These are phyloP conservation scores for Cherax quadricarinatus DNA, from an alignment of 1,140 invertebrate genomes.

Conservation along the genomic window DNA sequence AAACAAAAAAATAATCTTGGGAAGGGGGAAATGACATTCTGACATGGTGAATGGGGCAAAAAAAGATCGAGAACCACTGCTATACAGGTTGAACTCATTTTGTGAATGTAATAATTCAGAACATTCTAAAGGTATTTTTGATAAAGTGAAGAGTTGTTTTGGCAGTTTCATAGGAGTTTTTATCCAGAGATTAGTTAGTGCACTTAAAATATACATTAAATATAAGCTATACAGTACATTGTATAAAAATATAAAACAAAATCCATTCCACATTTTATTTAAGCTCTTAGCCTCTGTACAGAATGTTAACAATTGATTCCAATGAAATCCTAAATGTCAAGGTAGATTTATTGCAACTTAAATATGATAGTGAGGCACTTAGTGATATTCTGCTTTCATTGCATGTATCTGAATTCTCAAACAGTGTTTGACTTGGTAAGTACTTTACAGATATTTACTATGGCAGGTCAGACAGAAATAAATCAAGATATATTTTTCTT, in stretches of 20 bases:
- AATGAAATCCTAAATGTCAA: constrained; percentile 3
- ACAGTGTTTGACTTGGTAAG: constrained; percentile 39
- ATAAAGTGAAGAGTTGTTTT: too few relatives aligned
- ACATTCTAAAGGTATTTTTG: too few relatives aligned
- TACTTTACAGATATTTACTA: constrained; percentile 25
- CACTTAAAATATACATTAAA: too few relatives aligned
- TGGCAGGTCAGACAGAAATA: neutral
- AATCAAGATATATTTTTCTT: neutral
- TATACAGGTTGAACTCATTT: too few relatives aligned
- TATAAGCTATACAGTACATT: too few relatives aligned
- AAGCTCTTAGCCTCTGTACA: constrained; percentile 55
- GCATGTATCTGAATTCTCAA: constrained; percentile 21
- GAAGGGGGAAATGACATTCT: too few relatives aligned
- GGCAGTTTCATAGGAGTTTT: too few relatives aligned
- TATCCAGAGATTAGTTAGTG: too few relatives aligned
- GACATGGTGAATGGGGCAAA: too few relatives aligned
- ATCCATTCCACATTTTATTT: constrained; percentile 60
- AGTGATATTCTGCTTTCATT: neutral
- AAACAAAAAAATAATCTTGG: too few relatives aligned
- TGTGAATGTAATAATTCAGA: too few relatives aligned
- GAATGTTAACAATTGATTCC: constrained; percentile 44
- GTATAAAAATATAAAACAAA: neutral
- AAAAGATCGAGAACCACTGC: too few relatives aligned
- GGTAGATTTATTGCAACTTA: constrained; percentile 5
- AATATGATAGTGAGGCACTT: constrained; percentile 49